A percentile compares a stretch with the other conserved stretches of the same genome.
Conservation (phyloP, 92 coral and sea anemone species). For the Palythoa grandis region DNA sequence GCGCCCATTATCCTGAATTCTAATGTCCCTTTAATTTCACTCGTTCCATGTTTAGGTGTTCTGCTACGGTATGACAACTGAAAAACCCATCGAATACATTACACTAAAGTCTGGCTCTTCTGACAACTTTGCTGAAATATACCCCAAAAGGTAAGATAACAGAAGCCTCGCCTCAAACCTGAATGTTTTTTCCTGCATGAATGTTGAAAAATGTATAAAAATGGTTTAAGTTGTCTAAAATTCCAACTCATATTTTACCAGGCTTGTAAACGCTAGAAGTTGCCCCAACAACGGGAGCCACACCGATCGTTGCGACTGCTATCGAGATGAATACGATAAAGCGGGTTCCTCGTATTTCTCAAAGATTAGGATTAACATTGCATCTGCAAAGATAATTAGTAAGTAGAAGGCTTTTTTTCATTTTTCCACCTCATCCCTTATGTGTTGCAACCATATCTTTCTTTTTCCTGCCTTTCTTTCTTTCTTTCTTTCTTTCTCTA, state of each 20-base stretch:
- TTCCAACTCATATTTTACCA: conserved; percentile 27
- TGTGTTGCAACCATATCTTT: no score
- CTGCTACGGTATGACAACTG: conserved; percentile 94
- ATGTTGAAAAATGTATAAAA: neutral
- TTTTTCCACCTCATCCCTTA: neutral
- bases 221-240: neutral
- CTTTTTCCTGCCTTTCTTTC: no score
- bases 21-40: neutral
- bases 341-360: conserved; percentile 94
- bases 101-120: conserved; percentile 78
- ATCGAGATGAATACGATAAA: conserved; percentile 63
- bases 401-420: conserved; percentile 30
- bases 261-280: conserved; percentile 71
- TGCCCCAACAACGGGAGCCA: conserved; percentile 84
- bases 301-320: conserved; percentile 78
- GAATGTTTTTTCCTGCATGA: neutral
- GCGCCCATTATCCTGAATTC: neutral
- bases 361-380: conserved; percentile 79
- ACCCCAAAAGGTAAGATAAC: conserved; percentile 79
- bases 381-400: conserved; percentile 80
- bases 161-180: neutral
- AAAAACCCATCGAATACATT: conserved; percentile 82
- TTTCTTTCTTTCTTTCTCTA: no score
- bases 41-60: conserved; percentile 66
- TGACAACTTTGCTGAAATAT: conserved; percentile 90